Percentiles rank a stretch among this genome's conserved stretches.
Conservation (phyloP, 37 sponge, comb jelly and placozoan species). For the Lycopodina hypogea region DNA sequence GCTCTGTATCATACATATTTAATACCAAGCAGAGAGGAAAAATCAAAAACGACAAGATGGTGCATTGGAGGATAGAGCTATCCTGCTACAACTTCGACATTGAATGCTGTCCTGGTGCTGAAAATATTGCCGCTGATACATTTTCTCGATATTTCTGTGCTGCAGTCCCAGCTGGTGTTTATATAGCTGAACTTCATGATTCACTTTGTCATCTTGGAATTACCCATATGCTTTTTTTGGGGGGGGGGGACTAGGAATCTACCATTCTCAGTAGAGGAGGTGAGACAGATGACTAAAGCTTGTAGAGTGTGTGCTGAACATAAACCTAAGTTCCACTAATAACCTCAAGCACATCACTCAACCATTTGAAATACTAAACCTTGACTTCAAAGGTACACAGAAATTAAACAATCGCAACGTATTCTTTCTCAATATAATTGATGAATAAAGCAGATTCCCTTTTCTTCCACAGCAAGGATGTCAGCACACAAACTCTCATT, state of each 20-base stretch:
- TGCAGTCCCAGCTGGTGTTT: background rate
- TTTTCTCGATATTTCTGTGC: constrained; percentile 15
- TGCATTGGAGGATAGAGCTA: constrained; percentile 21
- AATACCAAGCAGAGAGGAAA: background rate
- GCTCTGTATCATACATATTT: constrained; percentile 5
- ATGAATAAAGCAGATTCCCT: background rate
- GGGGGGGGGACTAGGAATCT: background rate
- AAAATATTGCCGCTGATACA: constrained; percentile 13
- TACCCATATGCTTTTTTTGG: background rate
- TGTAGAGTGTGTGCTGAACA: constrained; percentile 2
- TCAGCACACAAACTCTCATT: background rate
- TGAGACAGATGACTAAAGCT: background rate
- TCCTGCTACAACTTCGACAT: constrained; percentile 21
- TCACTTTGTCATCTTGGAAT: background rate
- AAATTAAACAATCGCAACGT: background rate
- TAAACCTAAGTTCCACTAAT: background rate
- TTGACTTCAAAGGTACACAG: constrained; percentile 10
- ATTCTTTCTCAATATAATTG: constrained; percentile 6
- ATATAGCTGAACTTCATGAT: background rate
- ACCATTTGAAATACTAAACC: background rate
- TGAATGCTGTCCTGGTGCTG: constrained; percentile 15
- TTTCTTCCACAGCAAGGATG: background rate
- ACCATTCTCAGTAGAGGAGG: background rate
- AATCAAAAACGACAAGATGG: constrained; percentile 12
- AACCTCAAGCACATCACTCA: background rate